Evolutionary conservation across 2,888 invertebrate species (phyloP).

Genomic region (Apomyelois bistriatella): DNA sequence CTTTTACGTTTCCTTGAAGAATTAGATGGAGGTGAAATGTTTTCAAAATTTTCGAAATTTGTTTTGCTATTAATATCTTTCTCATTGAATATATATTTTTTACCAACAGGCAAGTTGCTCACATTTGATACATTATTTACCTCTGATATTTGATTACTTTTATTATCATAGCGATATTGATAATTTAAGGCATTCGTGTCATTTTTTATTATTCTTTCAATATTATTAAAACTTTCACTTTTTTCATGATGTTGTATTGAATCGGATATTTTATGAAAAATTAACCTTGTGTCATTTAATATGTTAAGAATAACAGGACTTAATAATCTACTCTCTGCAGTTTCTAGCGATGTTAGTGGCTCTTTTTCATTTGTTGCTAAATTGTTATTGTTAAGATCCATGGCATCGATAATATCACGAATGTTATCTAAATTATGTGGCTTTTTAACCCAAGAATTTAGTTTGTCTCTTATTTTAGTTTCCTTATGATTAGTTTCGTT

Average conservation of each 20-base stretch:
- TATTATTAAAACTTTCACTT: background rate
- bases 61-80: constrained; percentile 21
- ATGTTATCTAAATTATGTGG: constrained; percentile 48
- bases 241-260: background rate
- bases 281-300: constrained; percentile 14
- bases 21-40: background rate
- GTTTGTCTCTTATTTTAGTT: constrained; percentile 5
- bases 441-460: constrained; percentile 19
- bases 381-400: constrained; percentile 39
- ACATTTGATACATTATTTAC: constrained; percentile 24
- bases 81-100: constrained; percentile 48
- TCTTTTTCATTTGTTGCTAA: constrained; percentile 49
- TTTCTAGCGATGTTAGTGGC: constrained; percentile 11
- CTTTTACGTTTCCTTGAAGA: constrained; percentile 34
- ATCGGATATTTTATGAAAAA: background rate
- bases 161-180: background rate
- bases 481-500: constrained; percentile 11
- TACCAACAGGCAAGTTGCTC: constrained; percentile 45
- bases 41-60: too few species aligned
- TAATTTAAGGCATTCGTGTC: background rate
- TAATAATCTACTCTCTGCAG: background rate
- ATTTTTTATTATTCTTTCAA: background rate
- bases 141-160: background rate
- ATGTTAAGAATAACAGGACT: constrained; percentile 15
- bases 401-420: constrained; percentile 58